phyloP scores from a whole-genome alignment of 2,113 vertebrate genomes.

The Erinaceus europaeus region DNA sequence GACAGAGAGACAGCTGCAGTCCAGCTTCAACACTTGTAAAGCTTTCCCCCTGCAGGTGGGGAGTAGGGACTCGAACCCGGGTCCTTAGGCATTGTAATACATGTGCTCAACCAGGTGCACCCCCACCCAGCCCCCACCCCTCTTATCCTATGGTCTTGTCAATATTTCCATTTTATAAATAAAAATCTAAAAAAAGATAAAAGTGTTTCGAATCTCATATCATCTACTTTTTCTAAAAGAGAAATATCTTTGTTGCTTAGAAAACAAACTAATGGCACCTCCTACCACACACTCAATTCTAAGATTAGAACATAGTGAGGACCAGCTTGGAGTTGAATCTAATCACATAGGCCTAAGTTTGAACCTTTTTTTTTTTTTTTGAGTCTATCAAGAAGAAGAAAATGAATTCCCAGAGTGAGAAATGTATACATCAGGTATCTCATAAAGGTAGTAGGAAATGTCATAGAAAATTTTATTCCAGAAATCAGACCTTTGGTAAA shows the following conservation, averaged over 20 bases:
- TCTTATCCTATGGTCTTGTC: too few relatives aligned
- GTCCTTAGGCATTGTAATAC: too few relatives aligned
- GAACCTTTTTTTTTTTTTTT: background rate
- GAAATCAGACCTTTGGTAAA: background rate
- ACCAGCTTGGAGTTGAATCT: background rate
- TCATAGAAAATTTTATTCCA: background rate
- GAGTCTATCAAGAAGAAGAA: background rate
- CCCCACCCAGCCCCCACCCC: too few relatives aligned
- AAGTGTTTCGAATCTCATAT: background rate
- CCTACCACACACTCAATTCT: background rate
- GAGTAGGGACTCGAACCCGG: too few relatives aligned
- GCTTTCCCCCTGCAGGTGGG: too few relatives aligned
- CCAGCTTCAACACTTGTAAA: too few relatives aligned
- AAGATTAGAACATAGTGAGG: background rate
- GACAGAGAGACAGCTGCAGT: too few relatives aligned
- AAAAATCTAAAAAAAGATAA: background rate
- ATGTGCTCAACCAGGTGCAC: too few relatives aligned
- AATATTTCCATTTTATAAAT: too few relatives aligned
- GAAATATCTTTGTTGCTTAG: background rate
- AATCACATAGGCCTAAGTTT: background rate
- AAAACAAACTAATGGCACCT: background rate
- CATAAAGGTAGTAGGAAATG: background rate
- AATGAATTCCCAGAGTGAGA: background rate
- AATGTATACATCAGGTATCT: background rate
- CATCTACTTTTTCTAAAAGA: background rate